Conservation (phyloP, 2,797 vertebrate genomes). For the Florisuga fusca region DNA sequence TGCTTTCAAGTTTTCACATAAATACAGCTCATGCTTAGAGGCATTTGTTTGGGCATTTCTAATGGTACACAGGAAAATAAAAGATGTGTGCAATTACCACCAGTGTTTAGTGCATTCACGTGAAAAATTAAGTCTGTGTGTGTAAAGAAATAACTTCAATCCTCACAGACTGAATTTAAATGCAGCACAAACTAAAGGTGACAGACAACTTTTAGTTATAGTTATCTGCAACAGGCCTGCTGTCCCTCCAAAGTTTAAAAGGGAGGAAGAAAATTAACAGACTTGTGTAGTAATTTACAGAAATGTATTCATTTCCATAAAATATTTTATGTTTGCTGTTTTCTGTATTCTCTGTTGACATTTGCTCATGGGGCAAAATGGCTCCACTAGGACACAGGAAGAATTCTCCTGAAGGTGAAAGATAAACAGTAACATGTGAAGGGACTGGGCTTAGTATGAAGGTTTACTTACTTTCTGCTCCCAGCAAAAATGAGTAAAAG, state of each 20-base stretch:
- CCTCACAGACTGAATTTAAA: not conserved
- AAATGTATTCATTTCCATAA: not conserved
- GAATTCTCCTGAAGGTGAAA: not conserved
- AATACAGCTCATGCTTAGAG: not conserved
- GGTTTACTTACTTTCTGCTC: conserved; percentile 89
- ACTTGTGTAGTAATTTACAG: not conserved
- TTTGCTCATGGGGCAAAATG: not conserved
- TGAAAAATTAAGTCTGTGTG: not conserved
- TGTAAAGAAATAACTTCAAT: not conserved
- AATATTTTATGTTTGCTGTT: not conserved
- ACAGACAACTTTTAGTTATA: not conserved
- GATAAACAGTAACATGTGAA: not conserved
- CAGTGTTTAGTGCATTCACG: not conserved
- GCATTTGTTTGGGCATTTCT: not conserved
- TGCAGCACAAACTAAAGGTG: not conserved
- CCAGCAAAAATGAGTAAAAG: conserved; percentile 97
- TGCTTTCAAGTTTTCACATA: not conserved
- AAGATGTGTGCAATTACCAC: not conserved
- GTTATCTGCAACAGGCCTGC: not conserved
- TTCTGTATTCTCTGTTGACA: not conserved
- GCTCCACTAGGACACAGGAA: not conserved
- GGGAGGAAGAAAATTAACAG: not conserved
- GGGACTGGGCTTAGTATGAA: not conserved
- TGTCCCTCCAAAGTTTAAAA: not conserved
- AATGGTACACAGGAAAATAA: not conserved